Conservation (phyloP, 2,113 vertebrate species). For the Crotophaga sulcirostris region DNA sequence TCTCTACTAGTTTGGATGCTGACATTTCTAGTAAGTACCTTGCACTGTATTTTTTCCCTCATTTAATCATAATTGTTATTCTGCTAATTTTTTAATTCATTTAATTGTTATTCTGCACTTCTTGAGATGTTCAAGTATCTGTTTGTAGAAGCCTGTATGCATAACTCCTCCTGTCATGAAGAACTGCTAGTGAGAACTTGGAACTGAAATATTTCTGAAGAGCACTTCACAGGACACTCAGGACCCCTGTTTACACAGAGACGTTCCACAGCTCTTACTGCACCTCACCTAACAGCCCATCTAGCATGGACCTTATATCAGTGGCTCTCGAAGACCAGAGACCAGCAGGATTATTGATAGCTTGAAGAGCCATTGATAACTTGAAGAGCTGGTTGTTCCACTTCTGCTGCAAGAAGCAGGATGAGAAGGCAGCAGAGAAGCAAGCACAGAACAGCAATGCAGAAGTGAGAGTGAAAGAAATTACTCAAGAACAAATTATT, state of each 20-base stretch:
- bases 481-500: not conserved
- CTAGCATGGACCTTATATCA: fast-evolving
- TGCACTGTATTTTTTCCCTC: not conserved
- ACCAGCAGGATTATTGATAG: not conserved
- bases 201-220: not conserved
- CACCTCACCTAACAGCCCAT: not conserved
- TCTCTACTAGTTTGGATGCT: not conserved
- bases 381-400: not conserved
- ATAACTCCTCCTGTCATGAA: not conserved
- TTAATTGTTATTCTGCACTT: not conserved
- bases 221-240: not conserved
- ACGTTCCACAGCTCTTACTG: not conserved
- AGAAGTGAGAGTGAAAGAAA: constrained; percentile 20
- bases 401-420: not conserved
- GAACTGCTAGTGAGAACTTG: not conserved
- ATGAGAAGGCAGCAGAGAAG: not conserved
- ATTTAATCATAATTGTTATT: not conserved
- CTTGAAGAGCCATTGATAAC: not conserved
- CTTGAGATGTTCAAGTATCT: not conserved
- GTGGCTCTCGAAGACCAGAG: not conserved
- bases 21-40: not conserved
- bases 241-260: not conserved
- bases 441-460: not conserved
- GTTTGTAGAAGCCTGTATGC: not conserved
- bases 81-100: not conserved